Conservation (phyloP, 92 coral and sea anemone genomes). For the Epizoanthus scotinus region DNA sequence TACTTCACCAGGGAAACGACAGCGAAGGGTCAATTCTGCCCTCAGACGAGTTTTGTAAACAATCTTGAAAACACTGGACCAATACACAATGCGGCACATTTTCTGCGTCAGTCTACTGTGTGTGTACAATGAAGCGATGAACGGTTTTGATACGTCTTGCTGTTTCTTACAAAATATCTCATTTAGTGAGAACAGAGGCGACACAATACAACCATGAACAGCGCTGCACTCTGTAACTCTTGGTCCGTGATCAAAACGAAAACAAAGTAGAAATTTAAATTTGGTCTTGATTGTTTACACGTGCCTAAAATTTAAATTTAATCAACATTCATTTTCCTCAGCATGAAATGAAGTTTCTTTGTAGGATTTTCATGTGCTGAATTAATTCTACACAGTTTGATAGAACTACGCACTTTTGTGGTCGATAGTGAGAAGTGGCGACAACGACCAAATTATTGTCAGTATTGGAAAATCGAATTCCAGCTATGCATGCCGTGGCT, state of each 20-base stretch:
- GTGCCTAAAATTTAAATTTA: constrained; percentile 20
- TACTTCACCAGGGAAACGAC: background rate
- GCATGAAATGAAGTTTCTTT: constrained; percentile 35
- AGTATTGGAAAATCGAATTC: no score
- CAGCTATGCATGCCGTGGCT: no score
- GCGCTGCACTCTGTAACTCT: background rate
- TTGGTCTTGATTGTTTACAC: constrained; percentile 25
- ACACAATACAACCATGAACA: background rate
- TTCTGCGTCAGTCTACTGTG: constrained; percentile 1
- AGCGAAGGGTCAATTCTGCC: background rate
- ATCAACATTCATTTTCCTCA: constrained; percentile 31
- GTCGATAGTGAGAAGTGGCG: no score
- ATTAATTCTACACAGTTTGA: constrained; percentile 33
- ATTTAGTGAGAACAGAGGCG: background rate
- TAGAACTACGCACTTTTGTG: background rate
- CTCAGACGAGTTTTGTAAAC: constrained; percentile 1
- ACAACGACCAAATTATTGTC: no score
- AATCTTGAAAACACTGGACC: background rate
- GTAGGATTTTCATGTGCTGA: constrained; percentile 3
- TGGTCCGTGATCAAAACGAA: background rate
- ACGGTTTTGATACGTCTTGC: background rate
- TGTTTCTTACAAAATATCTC: background rate
- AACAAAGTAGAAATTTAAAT: constrained; percentile 8
- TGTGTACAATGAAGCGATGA: background rate
- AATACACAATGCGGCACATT: constrained; percentile 9